A percentile compares a stretch with the other conserved stretches of the same genome.
These are phyloP conservation scores for Ernsta delagoae DNA, from an alignment of 2,888 invertebrate genomes.

Conservation along the genomic window DNA sequence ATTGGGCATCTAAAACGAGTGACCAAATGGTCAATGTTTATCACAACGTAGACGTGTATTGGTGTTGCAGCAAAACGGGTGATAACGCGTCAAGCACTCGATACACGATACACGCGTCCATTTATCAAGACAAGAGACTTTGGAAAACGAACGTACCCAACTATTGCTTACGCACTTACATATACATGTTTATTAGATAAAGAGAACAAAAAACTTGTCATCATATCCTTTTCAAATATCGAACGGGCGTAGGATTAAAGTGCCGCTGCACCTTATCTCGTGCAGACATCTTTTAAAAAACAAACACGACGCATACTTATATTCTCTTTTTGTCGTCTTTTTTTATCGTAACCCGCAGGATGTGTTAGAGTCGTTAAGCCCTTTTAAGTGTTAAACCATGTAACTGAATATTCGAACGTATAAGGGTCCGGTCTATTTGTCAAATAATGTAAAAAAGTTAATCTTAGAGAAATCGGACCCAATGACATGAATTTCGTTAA, in stretches of 20 bases:
- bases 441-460: no score
- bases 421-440: constrained; percentile 55
- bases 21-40: constrained; percentile 39
- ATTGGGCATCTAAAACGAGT: constrained; percentile 39
- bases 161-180: constrained; percentile 66
- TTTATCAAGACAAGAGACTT: constrained; percentile 38
- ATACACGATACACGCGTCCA: constrained; percentile 20
- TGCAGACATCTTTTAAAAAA: constrained; percentile 85
- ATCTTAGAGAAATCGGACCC: no score
- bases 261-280: constrained; percentile 81
- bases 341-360: constrained; percentile 85
- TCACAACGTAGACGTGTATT: constrained; percentile 39
- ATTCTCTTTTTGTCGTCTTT: constrained; percentile 77
- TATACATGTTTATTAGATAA: constrained; percentile 73
- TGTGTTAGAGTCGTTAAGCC: constrained; percentile 85
- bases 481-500: no score
- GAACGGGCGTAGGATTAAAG: constrained; percentile 82
- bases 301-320: constrained; percentile 74
- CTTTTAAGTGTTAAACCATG: constrained; percentile 85
- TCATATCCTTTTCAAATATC: constrained; percentile 85
- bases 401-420: constrained; percentile 84
- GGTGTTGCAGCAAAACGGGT: constrained; percentile 41
- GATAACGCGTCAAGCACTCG: constrained; percentile 38
- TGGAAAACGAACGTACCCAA: constrained; percentile 46
- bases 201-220: constrained; percentile 79